Conservation (phyloP, 2,888 invertebrate species). For the Drosophila birchii region DNA sequence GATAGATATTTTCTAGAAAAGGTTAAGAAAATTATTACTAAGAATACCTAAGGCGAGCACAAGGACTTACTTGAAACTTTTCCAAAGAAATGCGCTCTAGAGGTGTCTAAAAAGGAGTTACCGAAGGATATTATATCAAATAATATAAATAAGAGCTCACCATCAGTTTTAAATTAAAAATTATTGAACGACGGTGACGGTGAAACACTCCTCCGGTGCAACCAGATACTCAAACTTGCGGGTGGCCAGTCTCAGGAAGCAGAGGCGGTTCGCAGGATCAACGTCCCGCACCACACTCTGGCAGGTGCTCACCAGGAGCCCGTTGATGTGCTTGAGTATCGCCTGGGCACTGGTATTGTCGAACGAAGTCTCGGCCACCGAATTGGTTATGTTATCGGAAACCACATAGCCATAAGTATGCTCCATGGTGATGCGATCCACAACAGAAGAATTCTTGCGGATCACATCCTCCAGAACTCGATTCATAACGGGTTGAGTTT, state of each 20-base stretch:
- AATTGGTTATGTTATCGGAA: conserved; percentile 70
- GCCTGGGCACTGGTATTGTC: conserved; percentile 81
- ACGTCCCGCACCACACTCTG: conserved; percentile 81
- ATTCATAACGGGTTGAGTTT: conserved; percentile 41
- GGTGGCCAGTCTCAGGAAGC: conserved; percentile 81
- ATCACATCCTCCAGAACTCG: conserved; percentile 76
- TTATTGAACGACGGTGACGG: conserved; percentile 81
- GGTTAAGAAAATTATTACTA: not conserved
- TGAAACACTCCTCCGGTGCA: conserved; percentile 81
- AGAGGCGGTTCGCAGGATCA: conserved; percentile 80
- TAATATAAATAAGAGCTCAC: not conserved
- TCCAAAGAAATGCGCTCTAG: not conserved
- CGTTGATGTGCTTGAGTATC: conserved; percentile 76
- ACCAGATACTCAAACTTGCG: conserved; percentile 82
- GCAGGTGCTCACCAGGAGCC: conserved; percentile 67
- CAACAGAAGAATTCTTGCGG: conserved; percentile 62
- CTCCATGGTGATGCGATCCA: conserved; percentile 78
- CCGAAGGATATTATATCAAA: not conserved
- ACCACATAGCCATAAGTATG: conserved; percentile 78
- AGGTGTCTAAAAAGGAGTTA: not conserved
- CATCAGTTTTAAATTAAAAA: not conserved
- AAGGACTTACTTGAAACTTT: not conserved
- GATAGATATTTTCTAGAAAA: not conserved
- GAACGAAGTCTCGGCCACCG: conserved; percentile 74
- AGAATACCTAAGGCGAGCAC: not conserved